phyloP scores from a whole-genome alignment of 1,140 invertebrate genomes.

The Pseudomyrmex flavicornis region DNA sequence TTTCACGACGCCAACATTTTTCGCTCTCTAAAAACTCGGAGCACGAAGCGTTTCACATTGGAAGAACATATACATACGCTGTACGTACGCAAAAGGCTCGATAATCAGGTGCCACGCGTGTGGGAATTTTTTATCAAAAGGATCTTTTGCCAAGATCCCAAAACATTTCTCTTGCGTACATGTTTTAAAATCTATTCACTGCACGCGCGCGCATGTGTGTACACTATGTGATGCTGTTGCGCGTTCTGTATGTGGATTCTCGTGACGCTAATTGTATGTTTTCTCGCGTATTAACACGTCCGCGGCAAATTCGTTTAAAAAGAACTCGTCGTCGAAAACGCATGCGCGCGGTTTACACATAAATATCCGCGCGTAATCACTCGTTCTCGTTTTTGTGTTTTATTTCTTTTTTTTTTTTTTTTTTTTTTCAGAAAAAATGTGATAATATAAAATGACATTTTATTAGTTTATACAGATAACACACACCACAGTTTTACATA shows the following conservation, averaged over 20 bases:
- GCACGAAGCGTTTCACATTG: slow-evolving; percentile 41
- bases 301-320: slow-evolving; percentile 4
- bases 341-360: too few relatives aligned
- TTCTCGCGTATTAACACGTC: slow-evolving; percentile 31
- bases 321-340: neutral
- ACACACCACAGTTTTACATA: neutral
- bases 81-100: neutral
- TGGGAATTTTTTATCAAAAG: slow-evolving; percentile 50
- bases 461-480: neutral
- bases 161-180: slow-evolving; percentile 23
- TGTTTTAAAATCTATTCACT: slow-evolving; percentile 23
- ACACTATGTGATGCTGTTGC: too few relatives aligned
- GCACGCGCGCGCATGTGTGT: too few relatives aligned
- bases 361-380: neutral
- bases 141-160: slow-evolving; percentile 33
- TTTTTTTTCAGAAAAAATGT: slow-evolving; percentile 6
- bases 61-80: slow-evolving; percentile 26
- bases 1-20: slow-evolving; percentile 28
- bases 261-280: slow-evolving; percentile 22
- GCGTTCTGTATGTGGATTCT: neutral
- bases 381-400: neutral
- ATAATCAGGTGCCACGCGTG: slow-evolving; percentile 16
- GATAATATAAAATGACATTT: neutral
- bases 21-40: slow-evolving; percentile 33
- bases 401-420: too few relatives aligned